These are phyloP conservation scores for Cyclargus thomasi DNA, from an alignment of 1,140 invertebrate genomes.

Conservation along the genomic window DNA sequence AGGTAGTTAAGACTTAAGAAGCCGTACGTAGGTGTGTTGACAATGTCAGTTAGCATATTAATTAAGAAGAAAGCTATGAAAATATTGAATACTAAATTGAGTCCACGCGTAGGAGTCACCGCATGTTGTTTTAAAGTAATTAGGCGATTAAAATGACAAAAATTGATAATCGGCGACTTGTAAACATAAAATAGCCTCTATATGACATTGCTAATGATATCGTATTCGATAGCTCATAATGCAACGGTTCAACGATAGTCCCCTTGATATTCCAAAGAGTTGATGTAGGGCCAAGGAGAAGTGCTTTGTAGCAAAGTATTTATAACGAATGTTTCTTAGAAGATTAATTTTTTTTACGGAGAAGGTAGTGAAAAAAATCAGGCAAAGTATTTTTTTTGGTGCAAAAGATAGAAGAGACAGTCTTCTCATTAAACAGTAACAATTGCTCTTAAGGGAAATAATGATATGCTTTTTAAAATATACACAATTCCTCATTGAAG, in stretches of 20 bases:
- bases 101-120: constrained; percentile 19
- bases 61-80: constrained; percentile 64
- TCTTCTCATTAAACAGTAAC: too few species aligned
- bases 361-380: too few species aligned
- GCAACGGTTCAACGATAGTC: not conserved
- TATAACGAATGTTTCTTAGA: too few species aligned
- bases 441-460: too few species aligned
- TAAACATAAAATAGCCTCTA: not conserved
- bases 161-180: not conserved
- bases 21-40: constrained; percentile 53
- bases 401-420: too few species aligned
- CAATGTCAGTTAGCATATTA: constrained; percentile 67
- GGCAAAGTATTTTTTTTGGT: too few species aligned
- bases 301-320: too few species aligned
- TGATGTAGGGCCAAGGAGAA: too few species aligned
- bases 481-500: too few species aligned
- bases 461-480: too few species aligned
- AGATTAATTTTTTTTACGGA: too few species aligned
- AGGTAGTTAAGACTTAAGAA: constrained; percentile 41
- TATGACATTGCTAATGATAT: constrained; percentile 3
- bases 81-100: constrained; percentile 51
- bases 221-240: not conserved
- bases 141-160: constrained; percentile 11
- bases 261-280: too few species aligned
- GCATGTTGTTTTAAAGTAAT: constrained; percentile 24